Base-by-base conservation (phyloP, 2,113 vertebrate genomes). In the Forbesichthys agassizii region DNA sequence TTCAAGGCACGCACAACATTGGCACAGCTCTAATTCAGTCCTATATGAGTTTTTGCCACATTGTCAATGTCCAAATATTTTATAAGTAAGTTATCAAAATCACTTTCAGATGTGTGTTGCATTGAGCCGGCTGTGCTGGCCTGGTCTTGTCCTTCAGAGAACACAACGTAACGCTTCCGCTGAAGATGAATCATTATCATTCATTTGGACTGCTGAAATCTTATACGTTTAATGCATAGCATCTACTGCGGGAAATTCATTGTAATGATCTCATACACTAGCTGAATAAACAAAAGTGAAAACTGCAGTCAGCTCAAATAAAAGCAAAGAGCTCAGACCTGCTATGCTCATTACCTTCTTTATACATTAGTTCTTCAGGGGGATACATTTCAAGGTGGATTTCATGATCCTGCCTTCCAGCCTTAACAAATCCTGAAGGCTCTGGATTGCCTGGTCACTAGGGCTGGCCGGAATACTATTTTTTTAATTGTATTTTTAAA, bases 401-500 rank as follows among this genome's bases (percentile, higher is more conserved):
- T 90, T 88, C 82, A 86, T 84, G 81, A 77, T 82, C 79, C 82
- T 68, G 64, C 80, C 79, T 73, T 75, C 63, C 66, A 62, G 77
- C 67, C 80, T 86, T 89, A 85, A 83, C 82, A 87, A 87, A 84
- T 75, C 81, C 86, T 74, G 75, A 88, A 77, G 56, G 74, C 66
- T 27, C 27, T 27, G 27, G 27, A 27, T 27, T 27, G 27, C 27
- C 27, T 27, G 27, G 27, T 27, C 27, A 27, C 27, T 27, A 27
- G 27, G 27, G 0, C 27, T 27, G 27, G 27, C 27, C 27, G 27
- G 27, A 27, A 27, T 27, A 27, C 27, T 27, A 27, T 27, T 27
- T 27, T 27, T 27, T 27, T 27, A 27, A 27, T 27, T 1, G 27
- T 27, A 27, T 27, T 27, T 27, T 27, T 27, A 0, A 27, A 27